Evolutionary conservation across 2,888 invertebrate species (phyloP), one percentile per base, ranked within the genome.

Genomic region (Acleris emargana): DNA sequence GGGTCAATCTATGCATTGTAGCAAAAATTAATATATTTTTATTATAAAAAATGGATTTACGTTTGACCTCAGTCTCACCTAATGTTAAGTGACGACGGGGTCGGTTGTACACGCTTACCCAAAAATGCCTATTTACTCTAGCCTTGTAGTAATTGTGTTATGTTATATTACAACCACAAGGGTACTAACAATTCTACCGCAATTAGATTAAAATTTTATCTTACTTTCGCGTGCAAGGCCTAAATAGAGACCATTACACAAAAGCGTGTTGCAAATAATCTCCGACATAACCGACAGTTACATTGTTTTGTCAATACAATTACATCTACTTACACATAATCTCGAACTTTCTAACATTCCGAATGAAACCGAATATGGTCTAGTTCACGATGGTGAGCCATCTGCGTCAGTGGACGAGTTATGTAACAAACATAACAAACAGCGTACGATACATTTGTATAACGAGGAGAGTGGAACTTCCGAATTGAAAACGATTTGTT

Each of bases 231-330:
- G 22, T 43, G 42, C 16, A 43, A 43, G 45, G 22, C 16, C n/a
- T n/a, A 59, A 49, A 64, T 42, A 42, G 28, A 53, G 28, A 38
- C 13, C 25, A 53, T 42, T 47, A 64, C 58, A 25, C 49, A 18
- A 32, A 32, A 17, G 17, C 9, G 42, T 47, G 49, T 42, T 58
- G 42, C 42, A 52, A 63, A 64, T 38, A 49, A 43, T 55, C 45
- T 45, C 43, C 47, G 20, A 58, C 58, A 64, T 22, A 58, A 53
- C 57, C 57, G 51, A 47, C 17, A 51, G 22, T n/a, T 20, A 32
- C 58, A 43, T 49, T 64, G 49, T 64, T 64, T 59, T 64, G 64
- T 54, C 59, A 64, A 64, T 54, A 50, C 53, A 49, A 64, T 64
- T 59, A 54, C 28, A 25, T 53, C 58, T 42, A 43, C 58, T 54